phyloP scores from a whole-genome alignment of 2,888 invertebrate species.

The Caradrina kadenii region DNA sequence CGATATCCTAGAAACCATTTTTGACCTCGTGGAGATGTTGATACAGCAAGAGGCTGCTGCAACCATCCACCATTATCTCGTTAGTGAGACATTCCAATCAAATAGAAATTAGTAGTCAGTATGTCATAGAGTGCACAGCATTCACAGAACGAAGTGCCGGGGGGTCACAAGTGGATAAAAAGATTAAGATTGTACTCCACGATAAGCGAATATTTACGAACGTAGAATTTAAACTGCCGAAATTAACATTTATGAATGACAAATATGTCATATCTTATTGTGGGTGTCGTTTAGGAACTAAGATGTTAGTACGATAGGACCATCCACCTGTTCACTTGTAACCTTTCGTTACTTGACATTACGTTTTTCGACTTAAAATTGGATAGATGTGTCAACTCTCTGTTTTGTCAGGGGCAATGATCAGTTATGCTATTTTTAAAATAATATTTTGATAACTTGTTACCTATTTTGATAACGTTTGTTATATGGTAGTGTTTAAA shows the following conservation, averaged over 20 bases:
- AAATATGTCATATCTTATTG: constrained; percentile 50
- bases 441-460: too few relatives aligned
- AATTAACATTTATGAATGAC: constrained; percentile 64
- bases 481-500: too few relatives aligned
- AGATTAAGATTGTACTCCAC: constrained; percentile 51
- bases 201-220: constrained; percentile 55
- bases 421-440: background rate
- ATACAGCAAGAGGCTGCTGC: background rate
- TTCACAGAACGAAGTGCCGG: constrained; percentile 54
- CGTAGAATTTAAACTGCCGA: constrained; percentile 54
- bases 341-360: constrained; percentile 3
- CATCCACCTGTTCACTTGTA: constrained; percentile 45
- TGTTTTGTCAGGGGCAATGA: background rate
- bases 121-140: constrained; percentile 23
- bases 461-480: too few relatives aligned
- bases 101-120: constrained; percentile 29
- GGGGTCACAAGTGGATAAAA: constrained; percentile 49
- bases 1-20: background rate
- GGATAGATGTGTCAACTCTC: constrained; percentile 1
- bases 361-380: constrained; percentile 2
- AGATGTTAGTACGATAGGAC: constrained; percentile 40
- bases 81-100: constrained; percentile 35
- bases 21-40: background rate
- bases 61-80: constrained; percentile 5
- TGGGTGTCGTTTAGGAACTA: constrained; percentile 58